Percentiles rank a stretch among this genome's conserved stretches.
Evolutionary conservation across 2,113 vertebrate genomes (phyloP).

Genomic region (Ginglymostoma cirratum): DNA sequence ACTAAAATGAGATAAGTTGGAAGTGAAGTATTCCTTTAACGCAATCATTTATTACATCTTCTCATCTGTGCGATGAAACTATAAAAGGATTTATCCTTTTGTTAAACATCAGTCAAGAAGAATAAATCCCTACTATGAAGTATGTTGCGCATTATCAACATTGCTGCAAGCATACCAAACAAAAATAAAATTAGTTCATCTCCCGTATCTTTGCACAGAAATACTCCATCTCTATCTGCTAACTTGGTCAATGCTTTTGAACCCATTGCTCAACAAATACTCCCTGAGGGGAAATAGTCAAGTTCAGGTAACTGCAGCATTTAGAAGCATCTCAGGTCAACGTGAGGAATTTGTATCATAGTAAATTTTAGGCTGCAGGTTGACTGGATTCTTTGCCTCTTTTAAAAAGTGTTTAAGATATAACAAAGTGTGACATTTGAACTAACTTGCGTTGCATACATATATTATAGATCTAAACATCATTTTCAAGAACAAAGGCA

Average conservation of each 20-base stretch:
- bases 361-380: not conserved
- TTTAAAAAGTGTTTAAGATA: not conserved
- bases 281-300: not conserved
- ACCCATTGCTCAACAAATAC: not conserved
- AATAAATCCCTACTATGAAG: not conserved
- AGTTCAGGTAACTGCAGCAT: not conserved
- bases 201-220: not conserved
- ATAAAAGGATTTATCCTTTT: not conserved
- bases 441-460: not conserved
- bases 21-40: not conserved
- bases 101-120: not conserved
- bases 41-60: not conserved
- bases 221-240: not conserved
- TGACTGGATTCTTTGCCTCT: not conserved
- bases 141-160: not conserved
- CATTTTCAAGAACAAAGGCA: not conserved
- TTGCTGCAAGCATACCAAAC: not conserved
- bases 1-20: not conserved
- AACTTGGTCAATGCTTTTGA: not conserved
- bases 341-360: not conserved
- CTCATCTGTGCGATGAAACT: not conserved
- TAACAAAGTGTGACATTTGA: not conserved
- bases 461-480: not conserved
- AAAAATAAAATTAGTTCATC: not conserved
- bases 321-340: not conserved